These are phyloP conservation scores for Merodon equestris DNA, from an alignment of 2,888 invertebrate genomes.

Conservation along the genomic window DNA sequence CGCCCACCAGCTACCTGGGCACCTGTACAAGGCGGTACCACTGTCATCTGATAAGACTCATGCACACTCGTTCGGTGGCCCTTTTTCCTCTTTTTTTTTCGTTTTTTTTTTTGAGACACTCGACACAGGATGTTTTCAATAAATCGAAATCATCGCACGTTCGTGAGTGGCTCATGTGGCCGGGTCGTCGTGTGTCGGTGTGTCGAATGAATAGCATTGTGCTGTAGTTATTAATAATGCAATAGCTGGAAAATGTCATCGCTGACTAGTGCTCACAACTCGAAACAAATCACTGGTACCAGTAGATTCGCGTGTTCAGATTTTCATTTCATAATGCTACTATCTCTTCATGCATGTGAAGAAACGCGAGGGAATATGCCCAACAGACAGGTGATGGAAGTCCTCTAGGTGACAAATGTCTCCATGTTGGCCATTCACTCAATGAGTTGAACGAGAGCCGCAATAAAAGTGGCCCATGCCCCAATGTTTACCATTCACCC, in stretches of 20 bases:
- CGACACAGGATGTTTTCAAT: conserved; percentile 60
- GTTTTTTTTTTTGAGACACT: neutral
- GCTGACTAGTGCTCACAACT: conserved; percentile 42
- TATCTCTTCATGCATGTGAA: conserved; percentile 8
- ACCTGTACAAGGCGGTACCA: conserved; percentile 57
- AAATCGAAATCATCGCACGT: conserved; percentile 56
- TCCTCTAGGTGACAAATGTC: conserved; percentile 60
- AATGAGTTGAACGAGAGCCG: conserved; percentile 31
- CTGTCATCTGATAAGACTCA: conserved; percentile 61
- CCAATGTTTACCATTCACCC: too few relatives aligned
- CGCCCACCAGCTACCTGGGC: conserved; percentile 19
- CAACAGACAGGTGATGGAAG: conserved; percentile 39
- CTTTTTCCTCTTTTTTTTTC: conserved; percentile 39
- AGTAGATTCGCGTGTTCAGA: conserved; percentile 66
- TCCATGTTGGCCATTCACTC: conserved; percentile 61
- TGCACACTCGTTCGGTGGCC: conserved; percentile 51
- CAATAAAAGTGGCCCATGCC: conserved; percentile 6
- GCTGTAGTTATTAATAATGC: conserved; percentile 66
- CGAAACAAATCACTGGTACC: conserved; percentile 61
- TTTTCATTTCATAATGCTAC: conserved; percentile 68
- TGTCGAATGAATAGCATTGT: conserved; percentile 60
- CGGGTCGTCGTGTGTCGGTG: conserved; percentile 4
- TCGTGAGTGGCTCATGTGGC: conserved; percentile 1
- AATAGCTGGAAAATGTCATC: conserved; percentile 61
- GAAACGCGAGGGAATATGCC: conserved; percentile 33